Base-by-base conservation (phyloP, 2,888 invertebrate species). In the Platycheirus rosarum region DNA sequence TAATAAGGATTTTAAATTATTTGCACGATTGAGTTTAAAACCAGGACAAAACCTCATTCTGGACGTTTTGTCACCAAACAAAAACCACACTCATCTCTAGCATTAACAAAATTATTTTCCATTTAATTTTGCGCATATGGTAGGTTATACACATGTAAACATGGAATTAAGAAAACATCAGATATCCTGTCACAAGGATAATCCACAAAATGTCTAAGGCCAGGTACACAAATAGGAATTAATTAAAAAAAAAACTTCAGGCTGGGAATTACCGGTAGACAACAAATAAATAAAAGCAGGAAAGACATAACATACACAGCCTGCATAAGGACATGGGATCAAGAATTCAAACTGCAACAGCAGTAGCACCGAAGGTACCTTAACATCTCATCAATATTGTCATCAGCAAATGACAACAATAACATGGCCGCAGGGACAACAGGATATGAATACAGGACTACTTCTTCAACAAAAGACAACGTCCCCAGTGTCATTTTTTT, bases 311-410 rank as follows among this genome's bases (percentile, higher is more conserved):
- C 23, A 23, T 23, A 2, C 23, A 2, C 23, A 40, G 48, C 63
- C 73, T 44, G 51, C 51, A 51, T 60, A 4, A 57, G 49, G 51
- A 60, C 42, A 68, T 18, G 20, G 51, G 55, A 71, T 71, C 49
- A 60, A 60, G 44, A 60, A 66, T 78, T 74, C 53, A 68, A 37
- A 78, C 60, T 62, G 68, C 73, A 73, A 9, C 26, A 37, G 14
- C 14, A 46, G 16, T 11, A 51, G 23, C 37, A 68, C 20, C 49
- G 18, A 7, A n/a, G 14, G 62, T 18, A 49, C 18, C 42, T 46
- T 57, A 62, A 66, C 65, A 65, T 53, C 78, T 66, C 78, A 78
- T 73, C 78, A 78, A 78, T 78, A 78, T 78, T 78, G 78, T 78
- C 78, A 78, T 78, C 78, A 68, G 53, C 37, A 55, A 78, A 62